These are phyloP conservation scores for Sarcoramphus papa DNA, from an alignment of 2,797 vertebrate species.

Conservation along the genomic window DNA sequence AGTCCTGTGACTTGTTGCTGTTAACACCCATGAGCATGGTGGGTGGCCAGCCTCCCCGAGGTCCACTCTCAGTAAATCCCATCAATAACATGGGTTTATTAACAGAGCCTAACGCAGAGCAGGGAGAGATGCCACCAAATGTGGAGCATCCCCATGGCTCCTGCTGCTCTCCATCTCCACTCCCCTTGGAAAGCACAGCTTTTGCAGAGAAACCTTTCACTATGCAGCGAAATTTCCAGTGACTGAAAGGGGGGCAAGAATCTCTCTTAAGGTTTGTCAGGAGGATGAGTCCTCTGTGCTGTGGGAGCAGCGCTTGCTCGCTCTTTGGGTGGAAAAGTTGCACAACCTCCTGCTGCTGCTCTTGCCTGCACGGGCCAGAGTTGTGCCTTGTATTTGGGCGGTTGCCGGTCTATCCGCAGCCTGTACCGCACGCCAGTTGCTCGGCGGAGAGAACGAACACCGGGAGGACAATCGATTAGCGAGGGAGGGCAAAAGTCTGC, in stretches of 20 bases:
- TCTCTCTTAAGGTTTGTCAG: not conserved
- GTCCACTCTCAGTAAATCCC: not conserved
- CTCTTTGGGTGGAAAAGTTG: not conserved
- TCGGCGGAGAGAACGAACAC: not conserved
- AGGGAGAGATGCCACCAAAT: not conserved
- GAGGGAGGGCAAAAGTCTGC: constrained; percentile 51
- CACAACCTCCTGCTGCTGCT: not conserved
- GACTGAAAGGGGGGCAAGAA: not conserved
- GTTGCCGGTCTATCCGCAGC: not conserved
- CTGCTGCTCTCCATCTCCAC: not conserved
- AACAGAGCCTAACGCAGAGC: not conserved
- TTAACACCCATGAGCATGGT: not conserved
- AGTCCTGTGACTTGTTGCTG: not conserved
- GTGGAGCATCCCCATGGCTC: not conserved
- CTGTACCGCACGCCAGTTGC: not conserved
- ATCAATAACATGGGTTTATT: not conserved
- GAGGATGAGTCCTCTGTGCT: not conserved
- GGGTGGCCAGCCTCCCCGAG: not conserved
- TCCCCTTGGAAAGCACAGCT: not conserved
- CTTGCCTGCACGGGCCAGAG: not conserved
- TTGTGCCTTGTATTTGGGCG: not conserved
- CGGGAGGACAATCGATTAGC: constrained; percentile 54
- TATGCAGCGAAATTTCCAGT: not conserved
- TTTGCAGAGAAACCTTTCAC: not conserved
- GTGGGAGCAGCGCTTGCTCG: not conserved